A percentile compares a stretch with the other conserved stretches of the same genome.
phyloP scores from a whole-genome alignment of 1,140 invertebrate genomes.

The Ladona fulva region DNA sequence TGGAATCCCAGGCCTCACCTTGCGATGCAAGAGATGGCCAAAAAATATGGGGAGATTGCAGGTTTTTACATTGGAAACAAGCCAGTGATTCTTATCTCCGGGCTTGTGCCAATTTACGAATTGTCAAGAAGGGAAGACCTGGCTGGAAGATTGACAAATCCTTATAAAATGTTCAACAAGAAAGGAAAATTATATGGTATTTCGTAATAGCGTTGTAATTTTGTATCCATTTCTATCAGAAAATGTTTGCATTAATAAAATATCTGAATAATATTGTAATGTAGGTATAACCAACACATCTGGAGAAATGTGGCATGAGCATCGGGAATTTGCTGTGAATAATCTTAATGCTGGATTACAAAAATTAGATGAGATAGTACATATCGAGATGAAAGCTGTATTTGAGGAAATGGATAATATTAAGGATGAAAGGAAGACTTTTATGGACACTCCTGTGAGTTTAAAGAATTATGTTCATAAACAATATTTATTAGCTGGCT shows the following conservation, averaged over 20 bases:
- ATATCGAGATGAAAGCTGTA: background rate
- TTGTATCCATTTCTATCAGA: background rate
- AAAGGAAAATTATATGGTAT: background rate
- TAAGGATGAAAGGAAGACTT: background rate
- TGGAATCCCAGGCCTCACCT: background rate
- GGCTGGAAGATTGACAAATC: conserved; percentile 15
- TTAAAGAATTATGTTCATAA: background rate
- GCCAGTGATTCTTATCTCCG: conserved; percentile 19
- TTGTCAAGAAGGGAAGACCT: conserved; percentile 18
- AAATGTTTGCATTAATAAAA: background rate
- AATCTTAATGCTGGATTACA: background rate
- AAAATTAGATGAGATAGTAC: background rate
- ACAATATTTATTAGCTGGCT: background rate
- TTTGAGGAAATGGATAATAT: background rate
- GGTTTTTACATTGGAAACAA: conserved; percentile 21
- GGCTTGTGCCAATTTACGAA: conserved; percentile 19
- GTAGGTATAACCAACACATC: background rate
- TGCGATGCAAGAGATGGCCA: background rate
- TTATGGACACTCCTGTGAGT: background rate
- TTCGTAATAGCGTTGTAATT: background rate
- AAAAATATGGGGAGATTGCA: conserved; percentile 19
- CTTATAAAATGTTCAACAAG: background rate
- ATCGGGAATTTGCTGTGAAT: background rate
- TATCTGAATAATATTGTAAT: background rate
- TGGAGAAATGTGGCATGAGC: background rate